Evolutionary conservation across 2,113 vertebrate genomes (phyloP).

Genomic region (Istiophorus platypterus): DNA sequence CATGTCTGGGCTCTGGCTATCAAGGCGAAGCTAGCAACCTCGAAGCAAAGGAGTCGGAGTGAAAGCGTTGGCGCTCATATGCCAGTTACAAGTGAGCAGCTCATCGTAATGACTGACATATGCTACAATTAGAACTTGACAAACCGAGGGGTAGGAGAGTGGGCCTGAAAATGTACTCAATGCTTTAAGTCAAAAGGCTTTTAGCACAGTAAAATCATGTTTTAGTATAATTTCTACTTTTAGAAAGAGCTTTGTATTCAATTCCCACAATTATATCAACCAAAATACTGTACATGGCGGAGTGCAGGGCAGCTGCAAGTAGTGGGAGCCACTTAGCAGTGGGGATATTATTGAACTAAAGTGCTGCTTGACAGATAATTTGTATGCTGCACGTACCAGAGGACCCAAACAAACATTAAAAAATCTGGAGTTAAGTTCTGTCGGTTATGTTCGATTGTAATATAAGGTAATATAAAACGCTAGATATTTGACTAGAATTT

Average conservation of each 20-base stretch:
- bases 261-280: background rate
- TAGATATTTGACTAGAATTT: background rate
- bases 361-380: background rate
- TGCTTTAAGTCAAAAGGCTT: background rate
- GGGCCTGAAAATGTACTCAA: background rate
- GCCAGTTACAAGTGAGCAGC: background rate
- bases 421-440: background rate
- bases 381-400: background rate
- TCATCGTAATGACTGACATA: background rate
- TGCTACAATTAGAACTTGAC: background rate
- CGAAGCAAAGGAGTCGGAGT: too few species aligned
- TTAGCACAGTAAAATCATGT: background rate
- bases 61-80: background rate
- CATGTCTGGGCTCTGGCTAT: too few species aligned
- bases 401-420: background rate
- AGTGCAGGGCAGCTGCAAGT: background rate
- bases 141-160: background rate
- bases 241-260: background rate
- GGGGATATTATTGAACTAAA: background rate
- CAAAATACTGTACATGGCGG: background rate
- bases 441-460: background rate
- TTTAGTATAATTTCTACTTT: background rate
- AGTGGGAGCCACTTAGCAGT: background rate
- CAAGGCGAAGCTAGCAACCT: too few species aligned
- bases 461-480: background rate